Percentiles rank a stretch among this genome's conserved stretches.
These are phyloP conservation scores for Cheilosia vulpina DNA, from an alignment of 2,888 invertebrate species.

Conservation along the genomic window DNA sequence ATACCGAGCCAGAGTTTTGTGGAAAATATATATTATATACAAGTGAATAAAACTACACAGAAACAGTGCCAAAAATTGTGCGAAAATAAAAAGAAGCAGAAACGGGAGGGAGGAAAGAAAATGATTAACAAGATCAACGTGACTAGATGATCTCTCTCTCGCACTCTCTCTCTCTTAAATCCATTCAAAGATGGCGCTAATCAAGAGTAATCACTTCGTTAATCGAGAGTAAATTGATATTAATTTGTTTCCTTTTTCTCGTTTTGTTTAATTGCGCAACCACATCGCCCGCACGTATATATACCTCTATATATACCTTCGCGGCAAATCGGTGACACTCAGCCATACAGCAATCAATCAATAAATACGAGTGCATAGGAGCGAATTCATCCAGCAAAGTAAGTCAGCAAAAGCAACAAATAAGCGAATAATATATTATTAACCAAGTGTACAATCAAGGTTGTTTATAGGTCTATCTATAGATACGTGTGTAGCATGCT, in stretches of 20 bases:
- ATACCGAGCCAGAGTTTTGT: not conserved
- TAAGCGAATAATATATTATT: slow-evolving; percentile 12
- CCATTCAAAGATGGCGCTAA: slow-evolving; percentile 71
- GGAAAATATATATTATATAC: not conserved
- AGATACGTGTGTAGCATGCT: slow-evolving; percentile 11
- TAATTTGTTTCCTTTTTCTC: slow-evolving; percentile 45
- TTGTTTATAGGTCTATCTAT: slow-evolving; percentile 46
- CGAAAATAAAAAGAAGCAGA: not conserved
- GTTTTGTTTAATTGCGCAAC: slow-evolving; percentile 69
- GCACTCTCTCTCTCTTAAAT: slow-evolving; percentile 45
- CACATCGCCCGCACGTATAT: slow-evolving; percentile 6
- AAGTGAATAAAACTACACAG: not conserved
- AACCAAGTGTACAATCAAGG: slow-evolving; percentile 53
- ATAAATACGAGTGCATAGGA: slow-evolving; percentile 8
- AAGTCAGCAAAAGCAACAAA: slow-evolving; percentile 16
- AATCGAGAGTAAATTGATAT: slow-evolving; percentile 65
- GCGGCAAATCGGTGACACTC: not conserved
- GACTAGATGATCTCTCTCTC: slow-evolving; percentile 59
- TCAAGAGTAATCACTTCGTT: slow-evolving; percentile 69
- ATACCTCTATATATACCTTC: not conserved
- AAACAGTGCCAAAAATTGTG: not conserved
- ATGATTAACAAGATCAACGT: slow-evolving; percentile 72
- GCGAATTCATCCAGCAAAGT: slow-evolving; percentile 3
- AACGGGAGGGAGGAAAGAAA: slow-evolving; percentile 12
- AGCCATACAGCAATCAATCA: slow-evolving; percentile 29